Evolutionary conservation across 2,888 invertebrate species (phyloP), one percentile per base, ranked within the genome.

Genomic region (Temnothorax rugatulus): DNA sequence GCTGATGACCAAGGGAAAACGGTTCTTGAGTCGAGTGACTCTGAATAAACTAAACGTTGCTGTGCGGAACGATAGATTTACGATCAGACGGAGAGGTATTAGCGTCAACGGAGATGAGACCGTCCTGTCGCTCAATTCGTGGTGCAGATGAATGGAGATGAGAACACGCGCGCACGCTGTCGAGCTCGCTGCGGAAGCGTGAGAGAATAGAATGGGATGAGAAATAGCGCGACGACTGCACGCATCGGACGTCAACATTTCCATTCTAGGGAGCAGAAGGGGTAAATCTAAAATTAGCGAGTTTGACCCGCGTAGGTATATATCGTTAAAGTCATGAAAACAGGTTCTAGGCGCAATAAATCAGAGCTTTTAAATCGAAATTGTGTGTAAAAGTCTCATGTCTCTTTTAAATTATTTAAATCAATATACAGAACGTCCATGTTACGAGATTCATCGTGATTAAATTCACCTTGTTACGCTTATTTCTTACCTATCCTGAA

Each of bases 211-310:
- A 41, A 15, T 44, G 13, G 4, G 68, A 69, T 54, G 57, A 29
- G 21, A 47, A 79, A 34, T 34, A 34, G 73, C 4, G 15, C 47
- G 74, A 73, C 41, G 68, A 69, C 9, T 54, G 18, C 11, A 50
- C 34, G 57, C 38, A 38, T 59, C 57, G 34, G 18, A 79, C 47
- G 74, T 75, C 79, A 47, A 47, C 75, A 25, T 74, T 81, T 59
- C 21, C 75, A 73, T 73, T 47, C 38, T 4, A 8, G 4, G 13
- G 21, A 34, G 34, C 44, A 38, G 38, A 74, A 73, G 44, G 41
- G 34, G 18, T 59, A 38, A 47, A 9, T 81, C 38, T 81, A 81
- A 81, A 81, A 81, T 81, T 74, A 81, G 61, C 59, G 25, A 44
- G 13, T 54, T 50, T 57, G n/a, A 50, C 25, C 18, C 8, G 18